Evolutionary conservation across 2,113 vertebrate species (phyloP).

Genomic region (Erythrolamprus reginae): DNA sequence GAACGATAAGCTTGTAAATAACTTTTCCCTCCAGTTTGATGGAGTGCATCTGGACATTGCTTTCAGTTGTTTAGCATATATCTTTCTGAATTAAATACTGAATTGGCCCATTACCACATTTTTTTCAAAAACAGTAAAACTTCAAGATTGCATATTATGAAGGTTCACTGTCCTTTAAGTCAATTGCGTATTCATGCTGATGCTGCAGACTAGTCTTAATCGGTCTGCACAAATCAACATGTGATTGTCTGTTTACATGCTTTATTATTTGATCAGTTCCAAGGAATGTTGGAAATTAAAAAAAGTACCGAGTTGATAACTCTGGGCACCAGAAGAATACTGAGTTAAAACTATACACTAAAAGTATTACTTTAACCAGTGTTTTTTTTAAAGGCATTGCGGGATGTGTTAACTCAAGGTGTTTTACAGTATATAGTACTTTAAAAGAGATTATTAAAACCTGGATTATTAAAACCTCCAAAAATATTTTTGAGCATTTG

Average conservation of each 20-base stretch:
- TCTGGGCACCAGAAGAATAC: background rate
- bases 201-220: background rate
- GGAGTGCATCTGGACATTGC: constrained; percentile 42
- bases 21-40: background rate
- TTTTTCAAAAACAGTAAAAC: background rate
- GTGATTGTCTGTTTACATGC: constrained; percentile 18
- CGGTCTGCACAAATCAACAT: constrained; percentile 7
- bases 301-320: background rate
- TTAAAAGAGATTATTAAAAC: too few relatives aligned
- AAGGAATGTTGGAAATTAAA: constrained; percentile 26
- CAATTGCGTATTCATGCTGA: background rate
- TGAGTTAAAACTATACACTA: background rate
- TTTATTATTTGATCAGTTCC: constrained; percentile 30
- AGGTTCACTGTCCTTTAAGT: constrained; percentile 18
- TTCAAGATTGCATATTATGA: constrained; percentile 25
- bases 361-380: background rate
- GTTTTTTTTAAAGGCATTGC: background rate
- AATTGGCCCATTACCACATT: constrained; percentile 11
- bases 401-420: background rate
- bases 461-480: background rate
- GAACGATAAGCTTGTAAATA: background rate
- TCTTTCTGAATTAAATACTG: constrained; percentile 44
- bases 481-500: background rate
- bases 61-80: constrained; percentile 46
- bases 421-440: background rate